Evolutionary conservation across 2,113 vertebrate genomes (phyloP).

Genomic region (Oncorhynchus masou): DNA sequence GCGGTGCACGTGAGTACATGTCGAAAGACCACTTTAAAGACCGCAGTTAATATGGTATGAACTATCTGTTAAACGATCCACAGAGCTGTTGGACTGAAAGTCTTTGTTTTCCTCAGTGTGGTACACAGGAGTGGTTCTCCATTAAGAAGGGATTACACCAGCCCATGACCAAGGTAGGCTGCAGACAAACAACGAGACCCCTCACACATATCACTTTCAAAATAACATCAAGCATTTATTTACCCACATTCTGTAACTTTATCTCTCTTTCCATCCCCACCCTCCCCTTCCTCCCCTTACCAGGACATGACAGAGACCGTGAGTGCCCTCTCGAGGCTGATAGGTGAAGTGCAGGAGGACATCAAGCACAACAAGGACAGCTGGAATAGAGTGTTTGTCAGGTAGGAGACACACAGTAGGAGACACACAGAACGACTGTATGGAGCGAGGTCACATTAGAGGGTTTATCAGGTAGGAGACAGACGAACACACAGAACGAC

Average conservation of each 20-base stretch:
- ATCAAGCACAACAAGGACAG: conserved; percentile 81
- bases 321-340: conserved; percentile 79
- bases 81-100: neutral
- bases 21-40: neutral
- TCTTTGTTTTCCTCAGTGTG: conserved; percentile 69
- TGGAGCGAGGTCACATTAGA: conserved; percentile 39
- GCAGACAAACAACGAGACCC: too few species aligned
- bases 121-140: conserved; percentile 88
- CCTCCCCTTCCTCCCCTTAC: neutral
- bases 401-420: conserved; percentile 78
- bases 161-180: conserved; percentile 89
- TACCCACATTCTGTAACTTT: neutral
- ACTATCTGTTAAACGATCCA: neutral
- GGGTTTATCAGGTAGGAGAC: conserved; percentile 82
- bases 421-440: neutral
- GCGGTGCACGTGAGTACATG: conserved; percentile 78
- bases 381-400: conserved; percentile 88
- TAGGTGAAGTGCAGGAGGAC: conserved; percentile 81
- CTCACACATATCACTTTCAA: too few species aligned
- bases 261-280: neutral
- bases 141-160: conserved; percentile 90
- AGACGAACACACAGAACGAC: too few species aligned
- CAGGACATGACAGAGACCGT: conserved; percentile 83
- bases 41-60: neutral
- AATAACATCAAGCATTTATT: too few species aligned